A percentile compares a stretch with the other conserved stretches of the same genome.
phyloP scores from a whole-genome alignment of 2,797 vertebrate species.

The Myoxocephalus aenaeus region DNA sequence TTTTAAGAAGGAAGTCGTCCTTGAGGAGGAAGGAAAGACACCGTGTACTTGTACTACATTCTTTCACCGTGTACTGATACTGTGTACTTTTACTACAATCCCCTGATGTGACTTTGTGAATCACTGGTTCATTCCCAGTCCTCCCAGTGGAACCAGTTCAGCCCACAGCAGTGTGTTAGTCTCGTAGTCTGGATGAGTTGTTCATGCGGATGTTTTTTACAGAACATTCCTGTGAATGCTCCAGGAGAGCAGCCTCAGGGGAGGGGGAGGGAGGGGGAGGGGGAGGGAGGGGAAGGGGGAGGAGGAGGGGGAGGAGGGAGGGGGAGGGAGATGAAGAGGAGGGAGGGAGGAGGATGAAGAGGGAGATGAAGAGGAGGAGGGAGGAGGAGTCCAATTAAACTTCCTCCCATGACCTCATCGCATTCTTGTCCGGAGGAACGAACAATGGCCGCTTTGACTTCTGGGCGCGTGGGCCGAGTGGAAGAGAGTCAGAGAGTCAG shows the following conservation, averaged over 20 bases:
- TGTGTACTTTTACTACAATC: no score
- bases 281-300: conserved; percentile 19
- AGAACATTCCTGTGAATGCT: no score
- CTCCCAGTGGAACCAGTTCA: no score
- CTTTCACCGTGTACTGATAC: no score
- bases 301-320: not conserved
- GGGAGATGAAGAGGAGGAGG: not conserved
- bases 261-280: not conserved
- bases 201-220: no score
- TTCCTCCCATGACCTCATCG: conserved; percentile 87
- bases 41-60: no score
- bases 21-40: conserved; percentile 40
- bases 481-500: no score
- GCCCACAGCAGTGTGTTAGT: no score
- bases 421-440: conserved; percentile 83
- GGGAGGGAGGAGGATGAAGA: conserved; percentile 2
- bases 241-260: not conserved
- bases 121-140: no score
- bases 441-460: conserved; percentile 92
- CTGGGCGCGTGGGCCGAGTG: conserved; percentile 73
- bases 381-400: conserved; percentile 76
- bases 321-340: not conserved
- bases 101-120: no score
- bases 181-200: no score
- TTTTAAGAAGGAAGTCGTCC: no score